Evolutionary conservation across 2,113 vertebrate species (phyloP), one percentile per base, ranked within the genome.

Genomic region (Centrocercus urophasianus): DNA sequence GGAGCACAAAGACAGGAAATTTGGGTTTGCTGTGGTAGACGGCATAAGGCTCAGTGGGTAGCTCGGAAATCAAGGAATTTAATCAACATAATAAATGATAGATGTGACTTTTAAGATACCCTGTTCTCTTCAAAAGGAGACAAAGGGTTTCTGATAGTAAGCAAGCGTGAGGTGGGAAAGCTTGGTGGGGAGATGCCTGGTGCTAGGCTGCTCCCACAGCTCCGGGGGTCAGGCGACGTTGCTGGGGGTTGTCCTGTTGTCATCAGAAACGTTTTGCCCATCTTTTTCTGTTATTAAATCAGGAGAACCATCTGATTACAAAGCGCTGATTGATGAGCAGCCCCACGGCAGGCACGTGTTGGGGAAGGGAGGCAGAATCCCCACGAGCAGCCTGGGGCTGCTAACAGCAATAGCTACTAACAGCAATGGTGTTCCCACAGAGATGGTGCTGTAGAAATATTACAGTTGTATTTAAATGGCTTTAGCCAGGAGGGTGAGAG

Each of bases 321-420:
- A 92, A 95, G 78, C 34, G 89, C 67, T 66, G 80, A 91, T 85
- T 63, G 77, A 84, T 76, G 64, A 71, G 22, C 21, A 73, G 28
- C 11, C 50, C 48, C 28, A 11, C 12, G 52, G 25, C 73, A 69
- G 61, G 40, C n/a, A 34, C 50, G 16, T 13, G 16, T 13, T 52
- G 30, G 77, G 84, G 61, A 14, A 66, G 75, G 30, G 14, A 77
- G 85, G 32, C 10, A 20, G 19, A 69, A 47, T 76, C 61, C 81
- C 59, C 45, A 19, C 4, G 36, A 34, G 78, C 82, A 77, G 63
- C 84, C 57, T 45, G 22, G 40, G 84, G 59, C 64, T 72, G 20
- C 34, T 38, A 56, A 90, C 93, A 52, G 25, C n/a, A 17, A 4
- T 70, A 40, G 34, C 59, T 5, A 56, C 56, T 38, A 38, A 38